Percentiles rank a stretch among this genome's conserved stretches.
These are phyloP conservation scores for Tachycineta bicolor DNA, from an alignment of 2,113 vertebrate genomes.

Conservation along the genomic window DNA sequence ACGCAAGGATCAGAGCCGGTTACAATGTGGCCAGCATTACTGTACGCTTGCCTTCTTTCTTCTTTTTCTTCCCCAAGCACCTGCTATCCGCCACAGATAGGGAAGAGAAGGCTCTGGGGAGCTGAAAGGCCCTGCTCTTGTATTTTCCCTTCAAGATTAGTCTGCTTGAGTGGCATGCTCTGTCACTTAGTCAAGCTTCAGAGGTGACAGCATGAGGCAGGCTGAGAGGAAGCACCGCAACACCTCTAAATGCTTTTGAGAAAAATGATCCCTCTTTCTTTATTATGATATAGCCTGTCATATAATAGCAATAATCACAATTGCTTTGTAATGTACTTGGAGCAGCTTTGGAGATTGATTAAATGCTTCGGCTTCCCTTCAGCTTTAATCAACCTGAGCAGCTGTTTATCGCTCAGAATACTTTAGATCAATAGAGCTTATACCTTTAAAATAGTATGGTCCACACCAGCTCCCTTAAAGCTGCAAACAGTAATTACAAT, in stretches of 20 bases:
- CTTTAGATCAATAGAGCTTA: slow-evolving; percentile 73
- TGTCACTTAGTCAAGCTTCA: background rate
- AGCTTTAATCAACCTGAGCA: slow-evolving; percentile 70
- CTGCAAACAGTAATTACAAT: slow-evolving; percentile 61
- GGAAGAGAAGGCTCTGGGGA: background rate
- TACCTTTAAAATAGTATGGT: slow-evolving; percentile 61
- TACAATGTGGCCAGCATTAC: background rate
- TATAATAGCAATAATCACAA: slow-evolving; percentile 65
- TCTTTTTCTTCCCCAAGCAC: background rate
- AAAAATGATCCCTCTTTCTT: slow-evolving; percentile 26
- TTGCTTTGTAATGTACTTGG: slow-evolving; percentile 52
- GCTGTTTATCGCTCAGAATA: slow-evolving; percentile 54
- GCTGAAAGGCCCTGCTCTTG: background rate
- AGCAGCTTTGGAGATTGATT: slow-evolving; percentile 70
- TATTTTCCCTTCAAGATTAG: background rate
- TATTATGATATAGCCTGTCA: slow-evolving; percentile 43
- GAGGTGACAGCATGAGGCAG: background rate
- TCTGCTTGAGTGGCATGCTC: background rate
- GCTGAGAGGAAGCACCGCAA: background rate
- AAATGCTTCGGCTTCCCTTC: slow-evolving; percentile 59
- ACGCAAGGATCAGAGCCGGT: background rate
- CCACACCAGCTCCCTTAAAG: background rate
- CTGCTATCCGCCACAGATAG: background rate
- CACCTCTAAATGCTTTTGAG: background rate
- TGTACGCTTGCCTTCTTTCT: background rate